Percentiles rank a stretch among this genome's conserved stretches.
phyloP scores from a whole-genome alignment of 92 coral and sea anemone genomes.

The Micromussa lordhowensis region DNA sequence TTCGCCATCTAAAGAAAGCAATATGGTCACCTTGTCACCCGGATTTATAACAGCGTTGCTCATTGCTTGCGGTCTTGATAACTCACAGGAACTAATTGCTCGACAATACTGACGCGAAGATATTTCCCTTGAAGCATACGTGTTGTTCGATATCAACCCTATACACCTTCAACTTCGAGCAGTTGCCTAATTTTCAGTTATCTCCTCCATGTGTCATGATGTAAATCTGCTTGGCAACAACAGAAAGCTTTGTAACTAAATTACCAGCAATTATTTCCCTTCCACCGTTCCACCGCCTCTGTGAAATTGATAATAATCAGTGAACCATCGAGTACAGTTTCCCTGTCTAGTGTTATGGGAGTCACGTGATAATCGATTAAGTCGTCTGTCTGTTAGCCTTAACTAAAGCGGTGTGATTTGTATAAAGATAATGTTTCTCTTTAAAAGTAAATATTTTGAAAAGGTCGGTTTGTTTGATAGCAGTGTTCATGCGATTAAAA shows the following conservation, averaged over 20 bases:
- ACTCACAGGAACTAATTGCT: not conserved
- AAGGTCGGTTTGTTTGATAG: not conserved
- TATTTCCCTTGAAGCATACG: not conserved
- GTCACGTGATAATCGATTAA: constrained; percentile 6
- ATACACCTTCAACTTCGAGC: not conserved
- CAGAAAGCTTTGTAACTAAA: constrained; percentile 4
- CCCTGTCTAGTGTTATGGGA: not conserved
- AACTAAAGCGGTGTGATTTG: not conserved
- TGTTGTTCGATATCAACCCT: not conserved
- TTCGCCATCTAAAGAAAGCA: constrained; percentile 18
- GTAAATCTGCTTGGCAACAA: not conserved
- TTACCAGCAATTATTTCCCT: not conserved
- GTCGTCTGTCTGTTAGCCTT: constrained; percentile 13
- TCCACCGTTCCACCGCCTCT: not conserved
- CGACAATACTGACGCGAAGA: not conserved
- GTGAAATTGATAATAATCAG: constrained; percentile 17
- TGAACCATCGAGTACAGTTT: constrained; percentile 17
- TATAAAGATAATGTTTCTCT: constrained; percentile 20
- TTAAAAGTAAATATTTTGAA: constrained; percentile 11
- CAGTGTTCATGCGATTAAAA: not conserved
- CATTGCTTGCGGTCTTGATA: constrained; percentile 18
- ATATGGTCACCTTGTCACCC: constrained; percentile 34
- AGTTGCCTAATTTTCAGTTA: not conserved
- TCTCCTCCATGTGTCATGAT: not conserved
- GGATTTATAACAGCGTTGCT: constrained; percentile 30